Conservation (phyloP, 2,797 vertebrate species). For the Paedocypris micromegethes region DNA sequence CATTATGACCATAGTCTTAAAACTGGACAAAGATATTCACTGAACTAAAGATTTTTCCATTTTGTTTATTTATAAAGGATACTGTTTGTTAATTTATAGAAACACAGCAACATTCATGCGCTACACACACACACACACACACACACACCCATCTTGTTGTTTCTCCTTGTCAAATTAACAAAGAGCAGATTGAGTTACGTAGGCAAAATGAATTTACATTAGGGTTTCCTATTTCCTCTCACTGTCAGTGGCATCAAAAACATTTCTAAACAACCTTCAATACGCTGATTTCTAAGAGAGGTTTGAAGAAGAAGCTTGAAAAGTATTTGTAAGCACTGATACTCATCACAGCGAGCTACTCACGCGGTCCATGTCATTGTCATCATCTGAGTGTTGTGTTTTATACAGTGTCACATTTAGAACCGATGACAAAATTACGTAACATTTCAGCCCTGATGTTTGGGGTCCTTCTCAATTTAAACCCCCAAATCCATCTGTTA, state of each 20-base stretch:
- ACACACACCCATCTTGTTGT: neutral
- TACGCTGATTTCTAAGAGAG: neutral
- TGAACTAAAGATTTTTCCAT: no score
- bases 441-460: conserved; percentile 10
- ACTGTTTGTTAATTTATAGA: no score
- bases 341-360: conserved; percentile 1
- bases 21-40: no score
- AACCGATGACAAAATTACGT: conserved; percentile 3
- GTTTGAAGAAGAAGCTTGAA: neutral
- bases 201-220: conserved; percentile 41
- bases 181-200: conserved; percentile 43
- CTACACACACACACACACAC: no score
- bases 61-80: no score
- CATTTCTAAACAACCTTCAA: neutral
- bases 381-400: conserved; percentile 3
- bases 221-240: conserved; percentile 40
- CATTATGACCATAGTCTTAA: no score
- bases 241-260: conserved; percentile 30
- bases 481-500: conserved; percentile 6
- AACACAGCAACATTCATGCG: neutral
- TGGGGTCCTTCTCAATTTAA: conserved; percentile 18
- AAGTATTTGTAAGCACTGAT: neutral
- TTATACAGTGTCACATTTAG: conserved; percentile 12
- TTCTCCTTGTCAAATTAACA: conserved; percentile 34
- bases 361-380: conserved; percentile 3